These are phyloP conservation scores for Zophobas atratus DNA, from an alignment of 1,140 invertebrate species.

Conservation along the genomic window DNA sequence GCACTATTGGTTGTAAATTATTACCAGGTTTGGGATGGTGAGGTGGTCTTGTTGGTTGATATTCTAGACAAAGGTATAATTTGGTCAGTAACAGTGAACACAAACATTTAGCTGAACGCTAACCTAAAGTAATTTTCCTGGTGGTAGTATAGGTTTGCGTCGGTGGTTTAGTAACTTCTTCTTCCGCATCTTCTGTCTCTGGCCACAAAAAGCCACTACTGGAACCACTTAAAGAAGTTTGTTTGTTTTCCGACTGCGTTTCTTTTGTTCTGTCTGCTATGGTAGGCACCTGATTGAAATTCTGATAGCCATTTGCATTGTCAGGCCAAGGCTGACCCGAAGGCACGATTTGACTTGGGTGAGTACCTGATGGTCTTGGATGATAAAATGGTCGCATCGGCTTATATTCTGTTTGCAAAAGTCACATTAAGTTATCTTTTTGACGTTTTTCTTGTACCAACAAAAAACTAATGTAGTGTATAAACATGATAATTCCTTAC, in stretches of 20 bases:
- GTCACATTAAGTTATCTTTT: not conserved
- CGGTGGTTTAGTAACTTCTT: too few species aligned
- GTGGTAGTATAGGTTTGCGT: not conserved
- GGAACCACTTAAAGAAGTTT: not conserved
- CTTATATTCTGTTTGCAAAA: conserved; percentile 1
- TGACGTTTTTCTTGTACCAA: too few species aligned
- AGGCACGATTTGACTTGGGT: not conserved
- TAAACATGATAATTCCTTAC: not conserved
- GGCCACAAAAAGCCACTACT: not conserved
- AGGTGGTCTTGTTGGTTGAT: conserved; percentile 3
- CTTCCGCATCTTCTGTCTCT: too few species aligned
- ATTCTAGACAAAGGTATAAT: conserved; percentile 3
- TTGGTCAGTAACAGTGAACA: not conserved
- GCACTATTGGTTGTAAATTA: conserved; percentile 17
- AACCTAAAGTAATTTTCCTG: not conserved
- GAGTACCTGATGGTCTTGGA: not conserved
- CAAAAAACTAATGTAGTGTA: not conserved
- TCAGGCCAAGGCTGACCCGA: conserved; percentile 15
- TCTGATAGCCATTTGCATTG: not conserved
- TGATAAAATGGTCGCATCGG: conserved; percentile 14
- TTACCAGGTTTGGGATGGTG: conserved; percentile 10
- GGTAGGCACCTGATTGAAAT: conserved; percentile 18
- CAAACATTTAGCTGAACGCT: not conserved
- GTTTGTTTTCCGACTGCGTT: not conserved
- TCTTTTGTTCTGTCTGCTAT: not conserved